These are phyloP conservation scores for Bos taurus DNA, from an alignment of 2,113 vertebrate species.

Conservation along the genomic window DNA sequence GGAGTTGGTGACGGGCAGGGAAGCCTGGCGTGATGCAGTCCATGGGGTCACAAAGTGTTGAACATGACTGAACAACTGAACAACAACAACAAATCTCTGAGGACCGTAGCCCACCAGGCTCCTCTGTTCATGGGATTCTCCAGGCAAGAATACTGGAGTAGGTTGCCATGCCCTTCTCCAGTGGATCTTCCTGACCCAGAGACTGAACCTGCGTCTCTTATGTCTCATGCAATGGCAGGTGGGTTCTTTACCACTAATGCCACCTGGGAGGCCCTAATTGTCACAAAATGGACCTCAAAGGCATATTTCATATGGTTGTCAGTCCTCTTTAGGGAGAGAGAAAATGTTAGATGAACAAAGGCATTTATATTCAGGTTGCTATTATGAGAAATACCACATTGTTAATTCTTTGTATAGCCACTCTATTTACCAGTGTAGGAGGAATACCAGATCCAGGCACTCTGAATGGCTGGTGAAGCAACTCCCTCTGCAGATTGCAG, in stretches of 20 bases:
- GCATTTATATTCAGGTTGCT: background rate
- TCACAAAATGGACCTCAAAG: background rate
- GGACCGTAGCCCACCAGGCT: background rate
- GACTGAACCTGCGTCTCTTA: background rate
- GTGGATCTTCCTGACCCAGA: background rate
- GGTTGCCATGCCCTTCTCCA: background rate
- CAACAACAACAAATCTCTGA: background rate
- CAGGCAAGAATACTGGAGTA: background rate
- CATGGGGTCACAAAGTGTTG: background rate
- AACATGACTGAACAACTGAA: background rate
- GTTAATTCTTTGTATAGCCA: background rate
- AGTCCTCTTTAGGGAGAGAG: background rate
- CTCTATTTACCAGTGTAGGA: background rate
- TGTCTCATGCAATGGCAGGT: background rate
- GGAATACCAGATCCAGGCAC: background rate
- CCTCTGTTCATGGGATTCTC: background rate
- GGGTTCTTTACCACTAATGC: background rate
- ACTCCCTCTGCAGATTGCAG: background rate
- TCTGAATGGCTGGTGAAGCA: background rate
- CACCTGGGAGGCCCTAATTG: background rate
- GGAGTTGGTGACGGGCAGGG: background rate
- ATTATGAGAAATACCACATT: background rate
- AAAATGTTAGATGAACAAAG: constrained; percentile 4
- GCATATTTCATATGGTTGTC: background rate
- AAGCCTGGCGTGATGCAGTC: background rate